Evolutionary conservation across 1,140 invertebrate genomes (phyloP).

Genomic region (Aplysia californica): DNA sequence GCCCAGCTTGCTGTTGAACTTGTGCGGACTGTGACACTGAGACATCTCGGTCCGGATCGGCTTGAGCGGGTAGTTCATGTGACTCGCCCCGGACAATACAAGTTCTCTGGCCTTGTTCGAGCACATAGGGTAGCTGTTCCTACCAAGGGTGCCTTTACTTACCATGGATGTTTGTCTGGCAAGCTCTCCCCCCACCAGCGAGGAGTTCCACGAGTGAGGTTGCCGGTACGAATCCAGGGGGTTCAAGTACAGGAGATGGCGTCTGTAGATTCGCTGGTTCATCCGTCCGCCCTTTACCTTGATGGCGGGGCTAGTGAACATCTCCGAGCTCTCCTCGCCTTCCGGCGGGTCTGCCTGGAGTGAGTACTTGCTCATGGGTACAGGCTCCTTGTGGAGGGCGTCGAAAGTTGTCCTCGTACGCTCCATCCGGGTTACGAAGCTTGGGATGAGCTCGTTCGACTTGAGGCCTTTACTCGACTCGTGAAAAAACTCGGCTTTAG

Average conservation of each 20-base stretch:
- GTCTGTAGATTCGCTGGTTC: neutral
- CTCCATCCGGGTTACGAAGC: constrained; percentile 30
- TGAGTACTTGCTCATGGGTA: too few species aligned
- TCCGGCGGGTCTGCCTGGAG: too few species aligned
- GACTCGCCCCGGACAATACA: constrained; percentile 1
- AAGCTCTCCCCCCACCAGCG: neutral
- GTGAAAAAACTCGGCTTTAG: neutral
- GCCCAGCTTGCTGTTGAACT: constrained; percentile 27
- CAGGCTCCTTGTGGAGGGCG: too few species aligned
- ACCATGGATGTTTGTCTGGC: too few species aligned
- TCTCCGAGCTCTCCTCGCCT: neutral
- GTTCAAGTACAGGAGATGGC: constrained; percentile 20
- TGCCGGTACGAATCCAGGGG: constrained; percentile 25
- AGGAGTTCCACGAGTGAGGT: neutral
- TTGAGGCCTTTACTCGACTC: neutral
- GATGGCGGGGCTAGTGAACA: neutral
- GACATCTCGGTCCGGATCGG: neutral
- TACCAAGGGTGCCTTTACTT: too few species aligned
- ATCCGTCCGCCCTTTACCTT: neutral
- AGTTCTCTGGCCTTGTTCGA: neutral
- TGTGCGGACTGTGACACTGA: constrained; percentile 9
- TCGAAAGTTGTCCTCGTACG: constrained; percentile 27
- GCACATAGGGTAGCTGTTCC: neutral
- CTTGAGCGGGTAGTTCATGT: neutral
- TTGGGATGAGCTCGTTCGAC: constrained; percentile 26